These are phyloP conservation scores for Lingula anatina DNA, from an alignment of 2,888 invertebrate genomes.

Conservation along the genomic window DNA sequence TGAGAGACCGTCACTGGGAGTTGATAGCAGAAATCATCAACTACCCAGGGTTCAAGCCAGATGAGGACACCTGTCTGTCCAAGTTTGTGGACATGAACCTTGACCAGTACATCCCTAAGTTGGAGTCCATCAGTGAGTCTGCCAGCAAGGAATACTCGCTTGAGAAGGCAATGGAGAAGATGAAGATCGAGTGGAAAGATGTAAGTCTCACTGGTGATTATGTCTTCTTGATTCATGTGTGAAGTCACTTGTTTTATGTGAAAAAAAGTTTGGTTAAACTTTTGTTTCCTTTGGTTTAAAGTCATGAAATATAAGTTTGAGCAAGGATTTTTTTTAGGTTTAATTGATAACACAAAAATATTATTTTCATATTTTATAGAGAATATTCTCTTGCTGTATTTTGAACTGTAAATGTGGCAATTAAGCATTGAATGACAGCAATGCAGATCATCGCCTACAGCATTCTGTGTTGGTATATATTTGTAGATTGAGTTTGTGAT, in stretches of 20 bases:
- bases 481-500: conserved; percentile 57
- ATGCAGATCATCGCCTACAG: no score
- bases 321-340: no score
- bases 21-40: conserved; percentile 88
- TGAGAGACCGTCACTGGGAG: conserved; percentile 76
- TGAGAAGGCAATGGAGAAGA: conserved; percentile 81
- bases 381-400: no score
- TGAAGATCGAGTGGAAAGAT: conserved; percentile 80
- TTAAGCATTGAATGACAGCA: no score
- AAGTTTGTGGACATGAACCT: conserved; percentile 84
- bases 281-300: no score
- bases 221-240: neutral
- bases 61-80: conserved; percentile 71
- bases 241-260: neutral
- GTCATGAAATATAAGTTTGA: no score
- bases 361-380: no score
- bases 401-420: no score
- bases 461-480: no score
- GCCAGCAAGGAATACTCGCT: conserved; percentile 93
- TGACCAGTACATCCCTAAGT: conserved; percentile 77
- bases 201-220: conserved; percentile 37
- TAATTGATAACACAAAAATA: no score
- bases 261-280: neutral
- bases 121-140: conserved; percentile 86
- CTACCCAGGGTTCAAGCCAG: conserved; percentile 79